These are phyloP conservation scores for Macropodus opercularis DNA, from an alignment of 2,797 vertebrate genomes.

Conservation along the genomic window DNA sequence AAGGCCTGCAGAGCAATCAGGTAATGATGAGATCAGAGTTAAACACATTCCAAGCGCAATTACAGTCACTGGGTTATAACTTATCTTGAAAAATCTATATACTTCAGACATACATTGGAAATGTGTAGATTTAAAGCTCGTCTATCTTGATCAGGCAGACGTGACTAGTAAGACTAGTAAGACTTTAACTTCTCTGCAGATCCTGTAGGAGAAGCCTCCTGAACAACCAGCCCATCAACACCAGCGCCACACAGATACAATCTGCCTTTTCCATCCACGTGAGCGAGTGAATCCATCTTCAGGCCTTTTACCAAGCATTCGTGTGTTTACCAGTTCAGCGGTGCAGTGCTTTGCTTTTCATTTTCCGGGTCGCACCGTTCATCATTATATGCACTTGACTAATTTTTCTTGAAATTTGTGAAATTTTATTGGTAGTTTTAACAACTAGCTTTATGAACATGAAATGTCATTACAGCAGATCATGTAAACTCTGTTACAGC, in stretches of 20 bases:
- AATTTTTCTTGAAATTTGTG: background rate
- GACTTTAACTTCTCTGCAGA: conserved; percentile 34
- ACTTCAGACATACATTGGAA: too few species aligned
- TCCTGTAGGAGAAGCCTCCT: conserved; percentile 22
- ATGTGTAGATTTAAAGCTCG: background rate
- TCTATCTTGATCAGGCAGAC: too few species aligned
- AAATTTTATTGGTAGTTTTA: conserved; percentile 4
- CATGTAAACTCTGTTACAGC: conserved; percentile 46
- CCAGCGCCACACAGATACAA: conserved; percentile 18
- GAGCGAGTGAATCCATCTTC: conserved; percentile 1
- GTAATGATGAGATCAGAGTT: too few species aligned
- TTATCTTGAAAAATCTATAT: too few species aligned
- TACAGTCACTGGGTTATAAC: too few species aligned
- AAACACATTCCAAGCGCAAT: too few species aligned
- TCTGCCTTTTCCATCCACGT: conserved; percentile 51
- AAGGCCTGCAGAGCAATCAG: conserved; percentile 36
- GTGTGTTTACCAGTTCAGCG: background rate
- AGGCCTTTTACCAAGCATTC: too few species aligned
- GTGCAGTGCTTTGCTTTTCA: conserved; percentile 8
- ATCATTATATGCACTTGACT: background rate
- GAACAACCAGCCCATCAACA: conserved; percentile 6
- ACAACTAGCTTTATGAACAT: background rate
- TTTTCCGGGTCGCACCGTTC: background rate
- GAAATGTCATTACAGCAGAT: conserved; percentile 5
- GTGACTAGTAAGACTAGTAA: background rate